Conservation (phyloP, 2,888 invertebrate genomes). For the Masnerella sp. region DNA sequence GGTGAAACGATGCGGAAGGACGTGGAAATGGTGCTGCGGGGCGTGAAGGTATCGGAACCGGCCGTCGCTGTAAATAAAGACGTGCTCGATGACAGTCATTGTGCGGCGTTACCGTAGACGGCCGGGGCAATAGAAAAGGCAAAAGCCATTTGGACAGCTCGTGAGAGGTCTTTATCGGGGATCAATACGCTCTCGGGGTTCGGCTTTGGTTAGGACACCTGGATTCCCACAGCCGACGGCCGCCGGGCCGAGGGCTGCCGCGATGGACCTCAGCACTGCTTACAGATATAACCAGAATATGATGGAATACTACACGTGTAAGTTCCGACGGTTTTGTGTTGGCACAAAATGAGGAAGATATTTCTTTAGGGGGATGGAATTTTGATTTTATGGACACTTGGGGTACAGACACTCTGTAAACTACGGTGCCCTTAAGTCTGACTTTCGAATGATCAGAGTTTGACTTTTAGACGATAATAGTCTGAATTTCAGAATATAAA, state of each 20-base stretch:
- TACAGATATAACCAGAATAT: conserved; percentile 98
- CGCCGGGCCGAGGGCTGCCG: conserved; percentile 69
- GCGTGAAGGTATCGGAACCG: conserved; percentile 68
- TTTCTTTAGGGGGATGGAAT: neutral
- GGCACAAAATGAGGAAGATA: neutral
- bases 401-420: too few species aligned
- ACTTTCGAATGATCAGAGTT: too few species aligned
- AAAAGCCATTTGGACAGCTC: conserved; percentile 53
- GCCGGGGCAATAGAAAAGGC: conserved; percentile 57
- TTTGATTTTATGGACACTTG: neutral
- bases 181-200: conserved; percentile 64
- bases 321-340: too few species aligned
- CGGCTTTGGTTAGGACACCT: conserved; percentile 65
- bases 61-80: conserved; percentile 73
- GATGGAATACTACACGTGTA: conserved; percentile 99
- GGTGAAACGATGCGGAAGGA: conserved; percentile 52
- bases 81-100: conserved; percentile 72
- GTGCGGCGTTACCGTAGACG: conserved; percentile 67
- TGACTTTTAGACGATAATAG: too few species aligned
- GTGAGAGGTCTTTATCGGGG: conserved; percentile 66
- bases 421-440: too few species aligned
- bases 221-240: conserved; percentile 72
- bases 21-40: conserved; percentile 67
- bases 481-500: too few species aligned
- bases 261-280: conserved; percentile 94